These are phyloP conservation scores for Pachypeltis micranthus DNA, from an alignment of 1,140 invertebrate species.

Conservation along the genomic window DNA sequence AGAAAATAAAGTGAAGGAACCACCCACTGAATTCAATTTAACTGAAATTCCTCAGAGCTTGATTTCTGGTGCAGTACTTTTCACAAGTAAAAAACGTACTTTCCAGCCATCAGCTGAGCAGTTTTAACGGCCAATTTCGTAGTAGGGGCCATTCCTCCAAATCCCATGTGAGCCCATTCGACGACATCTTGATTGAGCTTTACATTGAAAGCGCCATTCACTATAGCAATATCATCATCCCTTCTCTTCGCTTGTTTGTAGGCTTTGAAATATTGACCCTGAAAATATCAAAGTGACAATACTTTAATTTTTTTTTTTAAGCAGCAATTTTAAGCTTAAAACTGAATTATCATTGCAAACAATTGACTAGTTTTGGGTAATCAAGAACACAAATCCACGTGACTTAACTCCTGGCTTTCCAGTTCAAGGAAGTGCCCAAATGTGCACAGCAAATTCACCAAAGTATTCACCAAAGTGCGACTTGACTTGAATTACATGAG, in stretches of 20 bases:
- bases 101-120: conserved; percentile 47
- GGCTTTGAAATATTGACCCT: conserved; percentile 69
- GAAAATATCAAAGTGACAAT: conserved; percentile 30
- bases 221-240: conserved; percentile 93
- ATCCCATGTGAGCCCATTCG: conserved; percentile 54
- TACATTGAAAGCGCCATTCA: conserved; percentile 67
- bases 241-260: conserved; percentile 85
- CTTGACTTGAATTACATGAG: too few species aligned
- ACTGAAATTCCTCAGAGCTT: too few species aligned
- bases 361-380: too few species aligned
- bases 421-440: too few species aligned
- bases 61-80: too few species aligned
- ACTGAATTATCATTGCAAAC: too few species aligned
- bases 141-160: conserved; percentile 82
- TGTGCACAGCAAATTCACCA: too few species aligned
- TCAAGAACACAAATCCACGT: too few species aligned
- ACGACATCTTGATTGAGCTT: conserved; percentile 36
- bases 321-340: neutral
- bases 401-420: too few species aligned
- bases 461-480: too few species aligned
- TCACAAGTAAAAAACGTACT: conserved; percentile 38
- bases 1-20: too few species aligned
- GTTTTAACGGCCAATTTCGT: conserved; percentile 66
- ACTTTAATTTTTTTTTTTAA: neutral
- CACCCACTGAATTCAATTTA: too few species aligned